A percentile compares a stretch with the other conserved stretches of the same genome.
phyloP scores from a whole-genome alignment of 2,113 vertebrate genomes.

The Picathartes gymnocephalus region DNA sequence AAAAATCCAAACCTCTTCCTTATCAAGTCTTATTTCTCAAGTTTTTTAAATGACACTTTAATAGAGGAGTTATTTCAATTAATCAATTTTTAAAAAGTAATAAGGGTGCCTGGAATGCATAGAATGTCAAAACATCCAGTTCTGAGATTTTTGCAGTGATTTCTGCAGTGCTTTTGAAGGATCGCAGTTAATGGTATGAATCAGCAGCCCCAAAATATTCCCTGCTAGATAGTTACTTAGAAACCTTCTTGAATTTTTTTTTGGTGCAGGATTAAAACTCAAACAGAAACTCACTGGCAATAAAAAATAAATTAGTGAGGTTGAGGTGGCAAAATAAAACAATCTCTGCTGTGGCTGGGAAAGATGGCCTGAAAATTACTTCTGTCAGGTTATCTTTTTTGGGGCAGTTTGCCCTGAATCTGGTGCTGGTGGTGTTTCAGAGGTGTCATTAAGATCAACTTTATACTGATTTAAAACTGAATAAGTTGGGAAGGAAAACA shows the following conservation, averaged over 20 bases:
- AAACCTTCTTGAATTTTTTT: background rate
- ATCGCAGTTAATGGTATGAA: background rate
- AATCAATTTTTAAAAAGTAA: background rate
- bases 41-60: background rate
- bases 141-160: background rate
- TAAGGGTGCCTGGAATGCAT: background rate
- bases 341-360: background rate
- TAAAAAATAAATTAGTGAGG: background rate
- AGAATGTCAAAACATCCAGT: background rate
- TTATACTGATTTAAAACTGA: background rate
- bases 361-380: background rate
- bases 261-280: background rate
- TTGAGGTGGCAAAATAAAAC: background rate
- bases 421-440: background rate
- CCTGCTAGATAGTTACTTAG: background rate
- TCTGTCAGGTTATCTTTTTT: background rate
- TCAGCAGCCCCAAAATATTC: background rate
- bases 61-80: background rate
- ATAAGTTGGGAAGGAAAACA: background rate
- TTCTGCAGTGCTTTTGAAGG: constrained; percentile 19
- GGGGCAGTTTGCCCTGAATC: background rate
- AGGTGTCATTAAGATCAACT: background rate
- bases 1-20: background rate
- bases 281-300: background rate
- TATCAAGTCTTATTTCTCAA: background rate